Evolutionary conservation across 2,113 vertebrate species (phyloP), one percentile per base, ranked within the genome.

Genomic region (Seriola aureovittata): DNA sequence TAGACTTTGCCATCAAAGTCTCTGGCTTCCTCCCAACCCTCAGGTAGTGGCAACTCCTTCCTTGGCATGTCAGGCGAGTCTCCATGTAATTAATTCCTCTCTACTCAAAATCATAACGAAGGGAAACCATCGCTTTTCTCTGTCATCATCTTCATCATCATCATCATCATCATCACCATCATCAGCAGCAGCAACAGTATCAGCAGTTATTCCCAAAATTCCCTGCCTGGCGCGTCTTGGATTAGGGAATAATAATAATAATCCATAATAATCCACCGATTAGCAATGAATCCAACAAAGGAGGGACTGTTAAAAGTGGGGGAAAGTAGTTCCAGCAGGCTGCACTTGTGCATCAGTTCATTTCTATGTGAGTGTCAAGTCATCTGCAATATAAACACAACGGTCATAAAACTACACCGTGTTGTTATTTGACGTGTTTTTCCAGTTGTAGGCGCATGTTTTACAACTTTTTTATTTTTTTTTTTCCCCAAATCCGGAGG

Each of bases 1-100:
- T 98, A 99, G 86, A 97, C 95, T 92, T 98, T 99, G 80, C 97
- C 97, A 92, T 99, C 98, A 93, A 96, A 97, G 96, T 99, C 98
- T 89, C 94, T 95, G 92, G 97, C 96, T 94, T 97, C 96, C 94
- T 98, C 98, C 98, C 98, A 99, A 93, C 98, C 98, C 91, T 97
- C 96, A 78, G 97, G 97, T 94, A 99, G 95, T 93, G 98, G 97
- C 95, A 98, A 93, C 96, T 98, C 98, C 95, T 96, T 97, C 95
- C 97, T 96, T 90, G 97, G 97, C 97, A 98, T 97, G 94, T 95
- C 94, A 94, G 93, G 88, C 93, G 87, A 94, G 95, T 95, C 95
- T 94, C 95, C 95, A 95, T 95, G 93, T 92, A 96, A 92, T 88
- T 79, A 95, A 93, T 94, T 96, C 96, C 95, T 93, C 94, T 91